Conservation (phyloP, 1,140 invertebrate genomes). For the Linepithema humile region DNA sequence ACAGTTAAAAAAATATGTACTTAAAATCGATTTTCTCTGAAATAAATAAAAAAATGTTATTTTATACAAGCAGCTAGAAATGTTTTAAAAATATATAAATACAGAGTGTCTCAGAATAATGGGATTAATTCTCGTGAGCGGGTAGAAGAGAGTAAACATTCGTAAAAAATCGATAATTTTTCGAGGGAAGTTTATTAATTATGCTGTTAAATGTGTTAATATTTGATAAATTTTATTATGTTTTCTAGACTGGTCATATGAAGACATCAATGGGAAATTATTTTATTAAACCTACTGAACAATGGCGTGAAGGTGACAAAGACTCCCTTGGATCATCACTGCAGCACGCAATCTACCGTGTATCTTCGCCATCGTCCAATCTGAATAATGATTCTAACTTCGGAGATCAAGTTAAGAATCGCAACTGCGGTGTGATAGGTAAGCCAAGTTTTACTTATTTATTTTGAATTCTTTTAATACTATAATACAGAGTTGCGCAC, state of each 20-base stretch:
- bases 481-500: no score
- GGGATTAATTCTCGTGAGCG: no score
- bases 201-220: no score
- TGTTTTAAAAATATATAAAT: no score
- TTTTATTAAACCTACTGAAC: conserved; percentile 87
- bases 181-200: no score
- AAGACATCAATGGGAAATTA: conserved; percentile 86
- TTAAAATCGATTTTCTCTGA: no score
- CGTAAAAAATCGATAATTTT: no score
- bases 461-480: background rate
- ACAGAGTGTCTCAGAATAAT: no score
- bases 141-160: no score
- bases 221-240: background rate
- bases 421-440: conserved; percentile 80
- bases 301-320: conserved; percentile 79
- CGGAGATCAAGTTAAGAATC: conserved; percentile 61
- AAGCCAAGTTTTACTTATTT: conserved; percentile 48
- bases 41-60: no score
- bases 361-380: conserved; percentile 39
- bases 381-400: conserved; percentile 22
- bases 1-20: no score
- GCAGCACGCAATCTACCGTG: conserved; percentile 78
- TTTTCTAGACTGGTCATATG: conserved; percentile 87
- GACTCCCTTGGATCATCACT: conserved; percentile 74
- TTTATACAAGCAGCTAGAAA: no score